A percentile compares a stretch with the other conserved stretches of the same genome.
phyloP scores from a whole-genome alignment of 2,888 invertebrate genomes.

The Leucophenga maculata region DNA sequence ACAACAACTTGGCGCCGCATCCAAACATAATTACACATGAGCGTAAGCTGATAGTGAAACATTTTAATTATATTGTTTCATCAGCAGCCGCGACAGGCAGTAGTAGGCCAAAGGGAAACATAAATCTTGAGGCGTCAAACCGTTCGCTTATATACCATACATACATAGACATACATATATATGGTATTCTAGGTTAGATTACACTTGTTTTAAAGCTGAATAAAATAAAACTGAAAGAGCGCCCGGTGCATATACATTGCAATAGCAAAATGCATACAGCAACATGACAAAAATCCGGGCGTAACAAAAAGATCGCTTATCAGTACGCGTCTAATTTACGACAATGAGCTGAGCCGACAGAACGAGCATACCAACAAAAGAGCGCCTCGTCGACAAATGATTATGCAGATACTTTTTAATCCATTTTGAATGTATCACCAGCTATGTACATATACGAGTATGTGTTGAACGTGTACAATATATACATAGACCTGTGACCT shows the following conservation, averaged over 20 bases:
- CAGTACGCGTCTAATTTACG: slow-evolving; percentile 71
- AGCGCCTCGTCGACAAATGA: slow-evolving; percentile 38
- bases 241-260: not conserved
- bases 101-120: slow-evolving; percentile 17
- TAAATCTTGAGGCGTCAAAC: slow-evolving; percentile 13
- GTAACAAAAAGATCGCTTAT: slow-evolving; percentile 68
- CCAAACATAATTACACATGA: not conserved
- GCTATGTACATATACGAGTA: not conserved
- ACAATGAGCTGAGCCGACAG: slow-evolving; percentile 57
- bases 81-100: not conserved
- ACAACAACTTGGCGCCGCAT: not conserved
- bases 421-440: slow-evolving; percentile 7
- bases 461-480: not conserved
- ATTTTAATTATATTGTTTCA: slow-evolving; percentile 21
- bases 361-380: slow-evolving; percentile 14
- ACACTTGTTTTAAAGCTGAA: not conserved
- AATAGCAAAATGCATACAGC: slow-evolving; percentile 24
- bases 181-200: not conserved
- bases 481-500: no score
- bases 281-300: slow-evolving; percentile 41
- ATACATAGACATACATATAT: not conserved
- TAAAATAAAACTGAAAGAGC: not conserved
- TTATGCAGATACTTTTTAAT: slow-evolving; percentile 43
- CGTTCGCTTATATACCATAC: not conserved
- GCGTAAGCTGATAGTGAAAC: slow-evolving; percentile 7